These are phyloP conservation scores for Naja naja DNA, from an alignment of 2,113 vertebrate species.

Conservation along the genomic window DNA sequence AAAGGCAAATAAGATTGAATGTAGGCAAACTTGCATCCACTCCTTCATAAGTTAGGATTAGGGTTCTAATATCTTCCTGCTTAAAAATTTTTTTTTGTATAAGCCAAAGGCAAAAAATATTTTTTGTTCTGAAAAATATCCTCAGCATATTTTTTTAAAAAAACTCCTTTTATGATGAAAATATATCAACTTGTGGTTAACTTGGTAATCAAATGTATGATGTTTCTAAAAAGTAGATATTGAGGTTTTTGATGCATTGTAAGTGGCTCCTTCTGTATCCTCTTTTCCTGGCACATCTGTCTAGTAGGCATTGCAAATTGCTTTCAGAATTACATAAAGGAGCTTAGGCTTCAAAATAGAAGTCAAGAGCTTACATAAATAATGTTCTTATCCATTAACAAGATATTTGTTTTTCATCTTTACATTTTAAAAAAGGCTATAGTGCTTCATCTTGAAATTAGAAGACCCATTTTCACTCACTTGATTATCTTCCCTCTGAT, in stretches of 20 bases:
- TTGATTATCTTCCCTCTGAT: not conserved
- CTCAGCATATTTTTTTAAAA: constrained; percentile 36
- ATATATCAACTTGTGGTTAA: constrained; percentile 59
- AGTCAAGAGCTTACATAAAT: constrained; percentile 38
- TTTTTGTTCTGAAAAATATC: constrained; percentile 24
- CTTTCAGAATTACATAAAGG: constrained; percentile 43
- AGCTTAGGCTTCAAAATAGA: constrained; percentile 42
- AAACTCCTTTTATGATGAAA: constrained; percentile 51
- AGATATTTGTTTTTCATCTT: constrained; percentile 23
- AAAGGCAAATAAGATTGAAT: not conserved
- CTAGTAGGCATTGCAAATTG: constrained; percentile 31
- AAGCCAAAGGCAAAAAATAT: constrained; percentile 14
- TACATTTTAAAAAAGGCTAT: constrained; percentile 14
- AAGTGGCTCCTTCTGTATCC: not conserved
- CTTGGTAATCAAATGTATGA: constrained; percentile 37
- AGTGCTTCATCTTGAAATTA: not conserved
- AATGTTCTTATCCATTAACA: constrained; percentile 37
- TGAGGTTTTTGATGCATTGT: not conserved
- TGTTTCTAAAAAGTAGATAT: constrained; percentile 13
- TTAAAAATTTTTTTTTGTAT: not conserved
- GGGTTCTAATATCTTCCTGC: not conserved
- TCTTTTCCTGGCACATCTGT: constrained; percentile 21
- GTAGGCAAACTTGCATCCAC: not conserved
- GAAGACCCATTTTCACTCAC: constrained; percentile 16
- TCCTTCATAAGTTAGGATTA: not conserved